These are phyloP conservation scores for Ictalurus furcatus DNA, from an alignment of 2,113 vertebrate genomes.

Conservation along the genomic window DNA sequence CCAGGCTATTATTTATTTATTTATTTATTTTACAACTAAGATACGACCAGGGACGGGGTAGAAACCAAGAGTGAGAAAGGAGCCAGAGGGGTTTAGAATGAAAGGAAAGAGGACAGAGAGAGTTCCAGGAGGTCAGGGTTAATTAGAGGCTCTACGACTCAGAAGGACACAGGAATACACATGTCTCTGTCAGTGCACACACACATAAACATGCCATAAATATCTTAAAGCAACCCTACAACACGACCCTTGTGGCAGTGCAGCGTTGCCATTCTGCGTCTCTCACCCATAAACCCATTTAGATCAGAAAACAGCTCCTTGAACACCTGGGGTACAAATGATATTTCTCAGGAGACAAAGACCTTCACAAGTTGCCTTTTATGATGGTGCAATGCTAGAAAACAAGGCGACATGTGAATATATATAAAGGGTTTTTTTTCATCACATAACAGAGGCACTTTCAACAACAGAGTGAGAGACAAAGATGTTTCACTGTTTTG, in stretches of 20 bases:
- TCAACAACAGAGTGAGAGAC: slow-evolving; percentile 13
- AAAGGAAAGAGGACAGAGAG: slow-evolving; percentile 55
- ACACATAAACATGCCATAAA: slow-evolving; percentile 31
- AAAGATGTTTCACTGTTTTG: slow-evolving; percentile 24
- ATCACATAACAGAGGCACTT: slow-evolving; percentile 1
- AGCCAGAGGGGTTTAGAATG: slow-evolving; percentile 58
- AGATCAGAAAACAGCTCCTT: slow-evolving; percentile 35
- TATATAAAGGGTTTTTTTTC: slow-evolving; percentile 21
- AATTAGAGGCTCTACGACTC: slow-evolving; percentile 76
- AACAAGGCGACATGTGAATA: background rate
- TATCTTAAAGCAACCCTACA: slow-evolving; percentile 38
- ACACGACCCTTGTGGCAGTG: slow-evolving; percentile 3
- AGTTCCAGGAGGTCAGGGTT: slow-evolving; percentile 78
- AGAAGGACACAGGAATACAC: slow-evolving; percentile 56
- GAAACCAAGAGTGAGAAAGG: slow-evolving; percentile 40
- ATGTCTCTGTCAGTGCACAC: slow-evolving; percentile 4
- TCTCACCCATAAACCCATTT: slow-evolving; percentile 28
- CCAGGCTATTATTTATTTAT: slow-evolving; percentile 39
- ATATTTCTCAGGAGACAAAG: slow-evolving; percentile 31
- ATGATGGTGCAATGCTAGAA: background rate
- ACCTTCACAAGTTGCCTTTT: slow-evolving; percentile 9
- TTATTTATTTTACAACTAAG: slow-evolving; percentile 60
- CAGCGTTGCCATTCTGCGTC: slow-evolving; percentile 5
- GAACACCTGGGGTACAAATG: slow-evolving; percentile 39
- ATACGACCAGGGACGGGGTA: slow-evolving; percentile 56